Evolutionary conservation across 2,888 invertebrate genomes (phyloP).

Genomic region (Diplolepis rosae): DNA sequence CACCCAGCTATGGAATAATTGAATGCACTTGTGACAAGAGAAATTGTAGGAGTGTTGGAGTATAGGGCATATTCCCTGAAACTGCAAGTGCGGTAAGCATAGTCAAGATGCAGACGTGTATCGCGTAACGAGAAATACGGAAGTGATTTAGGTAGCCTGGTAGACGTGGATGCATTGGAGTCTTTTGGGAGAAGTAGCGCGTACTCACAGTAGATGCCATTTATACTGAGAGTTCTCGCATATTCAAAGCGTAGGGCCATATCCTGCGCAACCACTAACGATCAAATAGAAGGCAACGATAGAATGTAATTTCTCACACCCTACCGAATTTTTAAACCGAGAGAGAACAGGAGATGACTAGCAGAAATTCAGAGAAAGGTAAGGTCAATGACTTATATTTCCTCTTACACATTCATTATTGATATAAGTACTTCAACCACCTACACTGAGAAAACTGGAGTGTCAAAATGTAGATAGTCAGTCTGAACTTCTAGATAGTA

Average conservation of each 20-base stretch:
- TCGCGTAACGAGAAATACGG: constrained; percentile 22
- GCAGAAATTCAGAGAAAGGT: constrained; percentile 19
- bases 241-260: constrained; percentile 31
- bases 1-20: not conserved
- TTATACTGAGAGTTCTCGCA: constrained; percentile 26
- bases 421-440: too few species aligned
- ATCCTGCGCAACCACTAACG: constrained; percentile 51
- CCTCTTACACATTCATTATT: constrained; percentile 57
- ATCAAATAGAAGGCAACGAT: constrained; percentile 47
- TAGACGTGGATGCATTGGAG: constrained; percentile 9
- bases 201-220: constrained; percentile 27
- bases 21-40: not conserved
- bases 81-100: constrained; percentile 1
- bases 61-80: constrained; percentile 2
- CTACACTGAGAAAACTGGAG: too few species aligned
- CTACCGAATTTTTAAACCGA: constrained; percentile 31
- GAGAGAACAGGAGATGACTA: not conserved
- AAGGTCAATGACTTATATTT: constrained; percentile 48
- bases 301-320: constrained; percentile 40
- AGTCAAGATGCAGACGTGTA: constrained; percentile 17
- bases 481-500: too few species aligned
- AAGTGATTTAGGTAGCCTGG: constrained; percentile 9
- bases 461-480: too few species aligned
- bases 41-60: not conserved
- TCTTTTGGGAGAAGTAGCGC: constrained; percentile 21